These are phyloP conservation scores for Chironomus striatipennis DNA, from an alignment of 1,140 invertebrate genomes.

Conservation along the genomic window DNA sequence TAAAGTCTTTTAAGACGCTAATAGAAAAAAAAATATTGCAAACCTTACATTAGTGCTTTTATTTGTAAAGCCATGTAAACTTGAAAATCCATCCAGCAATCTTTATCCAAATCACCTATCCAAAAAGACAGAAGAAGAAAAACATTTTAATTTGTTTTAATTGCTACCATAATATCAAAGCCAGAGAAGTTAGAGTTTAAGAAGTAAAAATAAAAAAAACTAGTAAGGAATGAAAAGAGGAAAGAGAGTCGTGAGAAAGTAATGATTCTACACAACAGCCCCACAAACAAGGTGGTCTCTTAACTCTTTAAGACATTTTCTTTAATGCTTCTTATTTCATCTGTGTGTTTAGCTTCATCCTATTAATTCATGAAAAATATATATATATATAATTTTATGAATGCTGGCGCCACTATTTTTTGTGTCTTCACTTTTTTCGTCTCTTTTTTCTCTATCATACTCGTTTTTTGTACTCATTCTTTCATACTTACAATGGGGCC, in stretches of 20 bases:
- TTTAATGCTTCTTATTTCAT: slow-evolving; percentile 23
- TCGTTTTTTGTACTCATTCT: not conserved
- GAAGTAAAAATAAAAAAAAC: not conserved
- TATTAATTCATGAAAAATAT: slow-evolving; percentile 15
- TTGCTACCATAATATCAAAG: not conserved
- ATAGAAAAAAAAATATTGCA: no score
- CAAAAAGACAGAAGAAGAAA: no score
- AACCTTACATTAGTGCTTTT: no score
- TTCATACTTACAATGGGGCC: not conserved
- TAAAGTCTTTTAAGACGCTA: no score
- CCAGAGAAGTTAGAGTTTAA: no score
- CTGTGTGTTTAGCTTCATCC: slow-evolving; percentile 17
- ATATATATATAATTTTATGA: slow-evolving; percentile 17
- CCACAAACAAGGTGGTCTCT: slow-evolving; percentile 17
- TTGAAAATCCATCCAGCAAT: no score
- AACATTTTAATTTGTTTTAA: not conserved
- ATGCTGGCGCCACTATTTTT: slow-evolving; percentile 22
- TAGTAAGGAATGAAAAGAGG: not conserved
- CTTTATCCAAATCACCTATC: no score
- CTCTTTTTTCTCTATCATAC: not conserved
- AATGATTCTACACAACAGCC: slow-evolving; percentile 18
- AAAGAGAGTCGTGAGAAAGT: slow-evolving; percentile 20
- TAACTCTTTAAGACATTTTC: slow-evolving; percentile 20
- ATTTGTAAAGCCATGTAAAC: no score
- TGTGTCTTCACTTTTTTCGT: not conserved